Conservation (phyloP, 2,797 vertebrate genomes). For the Megaceryle alcyon region DNA sequence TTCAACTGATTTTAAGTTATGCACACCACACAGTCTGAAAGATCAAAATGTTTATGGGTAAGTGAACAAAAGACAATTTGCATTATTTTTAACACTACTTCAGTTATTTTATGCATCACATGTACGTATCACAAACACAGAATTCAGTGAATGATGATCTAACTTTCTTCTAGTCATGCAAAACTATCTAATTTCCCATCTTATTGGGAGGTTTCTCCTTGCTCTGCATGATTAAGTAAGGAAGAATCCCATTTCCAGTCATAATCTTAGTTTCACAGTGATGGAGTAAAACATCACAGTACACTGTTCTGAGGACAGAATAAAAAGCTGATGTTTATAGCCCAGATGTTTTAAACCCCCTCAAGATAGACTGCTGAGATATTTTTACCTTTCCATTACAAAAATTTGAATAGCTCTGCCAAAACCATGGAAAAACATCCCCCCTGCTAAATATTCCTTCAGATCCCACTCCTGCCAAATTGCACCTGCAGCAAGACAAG, state of each 20-base stretch:
- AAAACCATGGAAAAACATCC: neutral
- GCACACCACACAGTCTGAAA: neutral
- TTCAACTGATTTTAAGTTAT: neutral
- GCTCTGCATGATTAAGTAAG: neutral
- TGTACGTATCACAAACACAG: neutral
- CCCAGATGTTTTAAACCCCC: neutral
- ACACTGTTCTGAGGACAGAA: neutral
- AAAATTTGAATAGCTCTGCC: neutral
- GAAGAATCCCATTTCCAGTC: neutral
- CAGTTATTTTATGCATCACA: neutral
- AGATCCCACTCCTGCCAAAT: neutral
- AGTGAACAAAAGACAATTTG: neutral
- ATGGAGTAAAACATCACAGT: neutral
- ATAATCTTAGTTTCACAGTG: neutral
- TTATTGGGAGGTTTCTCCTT: neutral
- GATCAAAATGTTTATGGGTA: neutral
- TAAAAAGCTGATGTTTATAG: neutral
- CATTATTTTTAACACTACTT: neutral
- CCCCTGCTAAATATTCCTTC: neutral
- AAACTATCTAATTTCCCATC: neutral
- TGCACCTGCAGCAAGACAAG: neutral
- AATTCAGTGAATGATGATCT: neutral
- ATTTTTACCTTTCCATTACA: conserved; percentile 16
- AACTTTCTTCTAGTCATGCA: neutral
- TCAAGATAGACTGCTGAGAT: neutral